Evolutionary conservation across 2,797 vertebrate species (phyloP).

Genomic region (Spinus olivaceus): DNA sequence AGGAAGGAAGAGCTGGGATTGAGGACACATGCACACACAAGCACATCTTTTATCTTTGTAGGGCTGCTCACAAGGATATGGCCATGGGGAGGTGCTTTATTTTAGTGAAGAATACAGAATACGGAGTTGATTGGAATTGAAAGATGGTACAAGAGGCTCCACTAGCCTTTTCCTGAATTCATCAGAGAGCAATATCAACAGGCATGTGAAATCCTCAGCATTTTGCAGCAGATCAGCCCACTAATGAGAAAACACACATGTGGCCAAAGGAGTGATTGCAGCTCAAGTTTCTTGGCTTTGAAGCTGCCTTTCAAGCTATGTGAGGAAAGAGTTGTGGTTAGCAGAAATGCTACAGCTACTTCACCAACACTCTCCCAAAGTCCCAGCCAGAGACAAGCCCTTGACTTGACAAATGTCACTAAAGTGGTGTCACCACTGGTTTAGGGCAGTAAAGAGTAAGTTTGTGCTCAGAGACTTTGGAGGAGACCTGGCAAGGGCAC

Average conservation of each 20-base stretch:
- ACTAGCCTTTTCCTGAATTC: neutral
- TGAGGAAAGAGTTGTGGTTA: neutral
- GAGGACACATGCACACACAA: neutral
- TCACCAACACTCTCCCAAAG: neutral
- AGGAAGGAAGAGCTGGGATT: neutral
- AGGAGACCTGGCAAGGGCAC: neutral
- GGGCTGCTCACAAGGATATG: neutral
- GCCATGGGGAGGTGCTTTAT: neutral
- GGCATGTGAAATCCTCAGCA: neutral
- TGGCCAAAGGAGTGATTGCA: neutral
- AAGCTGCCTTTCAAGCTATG: neutral
- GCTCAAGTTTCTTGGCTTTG: neutral
- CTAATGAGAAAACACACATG: neutral
- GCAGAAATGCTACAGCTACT: neutral
- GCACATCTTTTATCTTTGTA: neutral
- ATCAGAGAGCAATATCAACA: neutral
- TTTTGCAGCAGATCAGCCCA: neutral
- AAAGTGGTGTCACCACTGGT: neutral
- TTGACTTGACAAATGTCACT: neutral
- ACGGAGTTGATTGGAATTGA: neutral
- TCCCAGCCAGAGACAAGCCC: rapidly evolving
- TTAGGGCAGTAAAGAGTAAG: neutral
- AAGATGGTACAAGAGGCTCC: neutral
- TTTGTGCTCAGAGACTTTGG: neutral
- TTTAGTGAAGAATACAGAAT: neutral